Evolutionary conservation across 1,140 invertebrate species (phyloP), one percentile per base, ranked within the genome.

Genomic region (Drosophila micromelanica): DNA sequence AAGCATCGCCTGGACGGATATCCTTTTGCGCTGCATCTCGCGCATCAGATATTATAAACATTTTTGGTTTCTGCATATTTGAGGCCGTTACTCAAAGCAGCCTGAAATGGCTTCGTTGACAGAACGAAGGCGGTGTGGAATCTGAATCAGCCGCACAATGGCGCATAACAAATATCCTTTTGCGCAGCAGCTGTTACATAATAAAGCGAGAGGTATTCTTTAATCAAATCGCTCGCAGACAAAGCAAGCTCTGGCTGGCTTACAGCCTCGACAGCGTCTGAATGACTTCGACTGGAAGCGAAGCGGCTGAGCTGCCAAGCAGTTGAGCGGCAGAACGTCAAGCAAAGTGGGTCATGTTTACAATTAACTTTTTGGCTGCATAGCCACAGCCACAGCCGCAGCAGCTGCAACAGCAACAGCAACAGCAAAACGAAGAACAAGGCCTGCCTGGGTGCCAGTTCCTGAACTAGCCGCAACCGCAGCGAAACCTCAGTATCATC

Each of bases 51-150:
- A 82, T 82, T 82, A 76, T 87, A 87, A 89, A 76, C 79, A 87
- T 89, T 87, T 87, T 89, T 82, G 74, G 72, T 69, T 87, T 79
- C 67, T 82, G 84, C 78, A 87, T 82, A 87, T 82, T 87, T 89
- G 63, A 87, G 70, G 67, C 51, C 72, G 82, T 87, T 82, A 76
- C 67, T 89, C 84, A 89, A 87, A 72, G 69, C 73, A 17, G 17
- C 17, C 17, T 17, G 1, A 17, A 17, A 17, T 17, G 17, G 17
- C 17, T 17, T 17, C 77, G 81, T 74, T 81, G 81, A 84, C 81
- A 84, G 79, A 27, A 20, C 13, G 62, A 32, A 38, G 43, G 12
- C 32, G 38, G 5, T 0, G n/a, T 35, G 38, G 27, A 52, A 69
- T 42, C 15, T 46, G 23, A 51, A 38, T 48, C 35, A 62, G 52